Conservation (phyloP, 1,140 invertebrate species). For the Drosophila repleta region DNA sequence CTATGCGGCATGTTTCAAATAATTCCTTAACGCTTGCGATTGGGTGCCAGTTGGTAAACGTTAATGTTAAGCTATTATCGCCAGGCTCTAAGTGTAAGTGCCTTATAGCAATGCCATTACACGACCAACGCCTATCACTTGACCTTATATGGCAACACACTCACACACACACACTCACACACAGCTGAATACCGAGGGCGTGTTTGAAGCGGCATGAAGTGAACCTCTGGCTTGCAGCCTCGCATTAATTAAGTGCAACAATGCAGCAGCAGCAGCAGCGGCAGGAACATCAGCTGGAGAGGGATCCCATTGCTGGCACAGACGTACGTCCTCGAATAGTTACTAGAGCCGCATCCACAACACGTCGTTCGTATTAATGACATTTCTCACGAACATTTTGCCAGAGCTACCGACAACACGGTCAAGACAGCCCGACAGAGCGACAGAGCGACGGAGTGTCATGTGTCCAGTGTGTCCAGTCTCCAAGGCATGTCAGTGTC, state of each 20-base stretch:
- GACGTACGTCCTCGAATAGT: slow-evolving; percentile 29
- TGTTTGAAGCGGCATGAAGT: slow-evolving; percentile 45
- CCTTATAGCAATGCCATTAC: slow-evolving; percentile 60
- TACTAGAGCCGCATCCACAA: slow-evolving; percentile 56
- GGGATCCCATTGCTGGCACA: slow-evolving; percentile 30
- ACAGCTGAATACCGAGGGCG: slow-evolving; percentile 61
- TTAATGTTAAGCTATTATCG: slow-evolving; percentile 59
- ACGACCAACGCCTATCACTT: slow-evolving; percentile 68
- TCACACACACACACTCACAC: slow-evolving; percentile 8
- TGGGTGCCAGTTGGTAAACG: slow-evolving; percentile 69
- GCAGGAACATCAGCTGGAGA: slow-evolving; percentile 10
- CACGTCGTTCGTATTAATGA: slow-evolving; percentile 79
- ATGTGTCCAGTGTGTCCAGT: slow-evolving; percentile 46
- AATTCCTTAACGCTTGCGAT: slow-evolving; percentile 74
- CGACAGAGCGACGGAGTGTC: slow-evolving; percentile 30
- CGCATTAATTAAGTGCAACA: slow-evolving; percentile 81
- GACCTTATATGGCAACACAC: slow-evolving; percentile 59
- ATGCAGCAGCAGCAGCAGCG: slow-evolving; percentile 44
- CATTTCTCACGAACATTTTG: slow-evolving; percentile 80
- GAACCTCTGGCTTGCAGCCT: slow-evolving; percentile 39
- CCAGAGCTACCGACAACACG: slow-evolving; percentile 60
- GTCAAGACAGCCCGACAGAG: slow-evolving; percentile 30
- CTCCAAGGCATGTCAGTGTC: slow-evolving; percentile 51
- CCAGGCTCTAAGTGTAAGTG: slow-evolving; percentile 45
- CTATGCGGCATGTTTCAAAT: slow-evolving; percentile 75